Percentiles rank a stretch among this genome's conserved stretches.
These are phyloP conservation scores for Botrylloides violaceus DNA, from an alignment of 23 tunicate genomes.

Conservation along the genomic window DNA sequence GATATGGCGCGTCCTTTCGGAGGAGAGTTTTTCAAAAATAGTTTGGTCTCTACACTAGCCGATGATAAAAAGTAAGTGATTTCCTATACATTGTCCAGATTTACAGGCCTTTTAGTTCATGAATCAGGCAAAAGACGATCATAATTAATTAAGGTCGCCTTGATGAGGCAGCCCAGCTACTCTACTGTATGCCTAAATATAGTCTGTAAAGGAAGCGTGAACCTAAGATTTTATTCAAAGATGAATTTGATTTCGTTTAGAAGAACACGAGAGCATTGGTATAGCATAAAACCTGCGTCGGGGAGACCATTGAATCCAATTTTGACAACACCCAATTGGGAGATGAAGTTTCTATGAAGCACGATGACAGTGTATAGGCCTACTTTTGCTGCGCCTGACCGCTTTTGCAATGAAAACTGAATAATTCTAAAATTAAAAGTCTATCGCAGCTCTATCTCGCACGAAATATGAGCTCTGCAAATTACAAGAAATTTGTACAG, in stretches of 20 bases:
- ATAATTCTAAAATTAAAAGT: too few species aligned
- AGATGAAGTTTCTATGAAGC: not conserved
- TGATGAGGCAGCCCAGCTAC: not conserved
- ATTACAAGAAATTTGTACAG: too few species aligned
- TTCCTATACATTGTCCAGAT: not conserved
- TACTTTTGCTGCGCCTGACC: too few species aligned
- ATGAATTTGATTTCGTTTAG: not conserved
- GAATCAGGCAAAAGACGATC: too few species aligned
- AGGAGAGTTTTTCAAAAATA: conserved; percentile 5
- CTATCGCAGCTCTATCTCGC: too few species aligned
- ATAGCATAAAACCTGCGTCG: conserved; percentile 1
- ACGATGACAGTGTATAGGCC: too few species aligned
- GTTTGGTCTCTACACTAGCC: not conserved
- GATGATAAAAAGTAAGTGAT: not conserved
- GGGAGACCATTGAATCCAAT: conserved; percentile 14
- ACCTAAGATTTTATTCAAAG: not conserved
- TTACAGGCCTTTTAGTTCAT: not conserved
- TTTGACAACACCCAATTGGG: not conserved
- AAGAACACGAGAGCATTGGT: conserved; percentile 12
- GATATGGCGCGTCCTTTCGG: conserved; percentile 16
- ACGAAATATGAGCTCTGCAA: too few species aligned
- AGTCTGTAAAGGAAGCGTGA: not conserved
- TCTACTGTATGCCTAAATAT: not conserved
- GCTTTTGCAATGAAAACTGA: too few species aligned
- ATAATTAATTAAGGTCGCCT: too few species aligned